phyloP scores from a whole-genome alignment of 2,113 vertebrate species.

The Xenopus tropicalis region UCB_Xtro_10.0 CM004444.2:83893001-83893500 shows the following conservation, averaged over 20 bases:
- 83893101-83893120: no score
- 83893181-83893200: no score
- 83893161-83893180: no score
- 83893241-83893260: conserved; percentile 79
- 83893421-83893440: conserved; percentile 1
- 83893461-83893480: not conserved
- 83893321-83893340: conserved; percentile 89
- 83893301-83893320: conserved; percentile 92
- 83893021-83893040: no score
- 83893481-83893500: not conserved
- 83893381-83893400: conserved; percentile 91
- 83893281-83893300: conserved; percentile 97
- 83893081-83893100: no score
- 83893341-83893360: conserved; percentile 97
- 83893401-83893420: conserved; percentile 74
- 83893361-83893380: conserved; percentile 93
- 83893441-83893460: not conserved
- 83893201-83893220: no score
- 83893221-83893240: no score
- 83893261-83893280: conserved; percentile 94
- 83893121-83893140: no score
- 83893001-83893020: no score
- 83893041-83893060: no score
- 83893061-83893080: no score
- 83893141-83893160: no score